Conservation (phyloP, 1,140 invertebrate genomes). For the Papilio aristodemus region DNA sequence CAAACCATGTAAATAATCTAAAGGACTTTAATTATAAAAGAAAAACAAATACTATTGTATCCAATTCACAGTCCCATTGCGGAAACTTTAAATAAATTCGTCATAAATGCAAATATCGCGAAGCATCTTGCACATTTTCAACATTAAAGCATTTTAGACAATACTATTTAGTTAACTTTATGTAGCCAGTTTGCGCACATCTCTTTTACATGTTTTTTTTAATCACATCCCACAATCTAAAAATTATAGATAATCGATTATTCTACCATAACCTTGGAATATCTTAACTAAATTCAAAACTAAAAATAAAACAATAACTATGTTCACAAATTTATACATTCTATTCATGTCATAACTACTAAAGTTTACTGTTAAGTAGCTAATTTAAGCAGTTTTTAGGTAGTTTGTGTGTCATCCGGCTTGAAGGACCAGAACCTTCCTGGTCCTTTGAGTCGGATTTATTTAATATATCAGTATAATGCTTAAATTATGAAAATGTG, state of each 20-base stretch:
- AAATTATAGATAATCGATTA: not conserved
- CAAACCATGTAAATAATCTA: constrained; percentile 28
- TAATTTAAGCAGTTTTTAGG: not conserved
- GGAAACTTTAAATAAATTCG: constrained; percentile 38
- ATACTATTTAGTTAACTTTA: not conserved
- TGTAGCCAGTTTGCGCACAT: not conserved
- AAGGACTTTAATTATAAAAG: constrained; percentile 35
- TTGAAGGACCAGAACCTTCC: not conserved
- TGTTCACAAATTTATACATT: not conserved
- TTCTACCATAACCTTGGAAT: constrained; percentile 1
- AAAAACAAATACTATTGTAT: constrained; percentile 51
- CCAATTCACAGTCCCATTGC: constrained; percentile 48
- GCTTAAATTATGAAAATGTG: constrained; percentile 15
- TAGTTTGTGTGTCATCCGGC: not conserved
- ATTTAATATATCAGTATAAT: not conserved
- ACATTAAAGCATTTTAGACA: not conserved
- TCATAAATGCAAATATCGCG: constrained; percentile 21
- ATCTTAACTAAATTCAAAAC: not conserved
- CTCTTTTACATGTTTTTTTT: not conserved
- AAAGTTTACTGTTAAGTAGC: not conserved
- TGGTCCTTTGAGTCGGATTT: not conserved
- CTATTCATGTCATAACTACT: not conserved
- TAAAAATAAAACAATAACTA: not conserved
- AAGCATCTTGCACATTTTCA: not conserved
- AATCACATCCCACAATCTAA: not conserved